Percentiles rank a stretch among this genome's conserved stretches.
These are phyloP conservation scores for Melanotaenia trifasciata DNA, from an alignment of 2,797 vertebrate species.

Conservation along the genomic window DNA sequence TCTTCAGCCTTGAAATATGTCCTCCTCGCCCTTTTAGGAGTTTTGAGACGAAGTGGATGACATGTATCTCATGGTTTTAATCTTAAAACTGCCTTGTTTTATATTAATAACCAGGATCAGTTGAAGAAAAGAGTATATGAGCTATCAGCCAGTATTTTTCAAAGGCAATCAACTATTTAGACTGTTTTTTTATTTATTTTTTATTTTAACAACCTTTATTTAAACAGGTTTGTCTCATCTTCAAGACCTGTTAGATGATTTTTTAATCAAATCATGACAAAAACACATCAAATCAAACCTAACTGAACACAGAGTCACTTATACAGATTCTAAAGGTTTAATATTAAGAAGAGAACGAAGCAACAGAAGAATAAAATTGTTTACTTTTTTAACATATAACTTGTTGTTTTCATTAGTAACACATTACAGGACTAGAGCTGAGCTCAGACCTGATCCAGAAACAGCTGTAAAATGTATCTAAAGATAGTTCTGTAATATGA, in stretches of 20 bases:
- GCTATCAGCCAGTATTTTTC: background rate
- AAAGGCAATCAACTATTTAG: background rate
- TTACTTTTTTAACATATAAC: background rate
- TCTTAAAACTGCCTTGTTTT: background rate
- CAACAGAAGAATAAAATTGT: background rate
- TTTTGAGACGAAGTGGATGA: background rate
- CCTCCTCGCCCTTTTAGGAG: background rate
- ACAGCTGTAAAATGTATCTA: background rate
- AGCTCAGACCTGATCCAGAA: background rate
- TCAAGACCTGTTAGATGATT: no score
- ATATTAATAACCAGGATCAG: background rate
- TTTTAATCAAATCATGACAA: no score
- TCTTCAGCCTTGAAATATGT: constrained; percentile 16
- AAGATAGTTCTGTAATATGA: background rate
- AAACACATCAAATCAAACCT: no score
- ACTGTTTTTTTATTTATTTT: background rate
- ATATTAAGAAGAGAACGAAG: background rate
- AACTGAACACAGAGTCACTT: no score
- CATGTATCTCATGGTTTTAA: background rate
- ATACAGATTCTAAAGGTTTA: no score
- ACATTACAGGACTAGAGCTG: background rate
- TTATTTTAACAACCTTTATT: no score
- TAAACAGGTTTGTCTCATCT: no score
- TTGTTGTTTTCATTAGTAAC: background rate
- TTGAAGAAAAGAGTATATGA: background rate